Base-by-base conservation (phyloP, 2,113 vertebrate genomes). In the Antigone vipio region DNA sequence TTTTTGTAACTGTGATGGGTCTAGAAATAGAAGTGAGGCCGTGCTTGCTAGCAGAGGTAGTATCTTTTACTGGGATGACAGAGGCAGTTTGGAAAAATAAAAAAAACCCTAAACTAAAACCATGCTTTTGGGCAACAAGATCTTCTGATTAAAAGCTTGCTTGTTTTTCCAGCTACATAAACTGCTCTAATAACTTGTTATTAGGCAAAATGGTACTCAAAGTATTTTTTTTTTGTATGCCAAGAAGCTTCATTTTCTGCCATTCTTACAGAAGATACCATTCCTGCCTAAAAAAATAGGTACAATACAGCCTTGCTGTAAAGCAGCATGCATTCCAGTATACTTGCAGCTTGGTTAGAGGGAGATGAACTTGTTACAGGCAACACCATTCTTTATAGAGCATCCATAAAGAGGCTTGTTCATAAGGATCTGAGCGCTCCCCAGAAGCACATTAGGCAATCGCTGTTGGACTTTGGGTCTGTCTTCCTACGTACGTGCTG, bases 11-110 rank as follows among this genome's bases (percentile, higher is more conserved):
- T 96, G 84, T 94, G 85, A 69, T n/a, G 29, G 5, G 32, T 85
- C 49, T 93, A 82, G 77, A 92, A 95, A 89, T 91, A 95, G 89
- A 94, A 89, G 38, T 20, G 47, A 91, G 34, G 47, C 60, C 74
- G 26, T 71, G 50, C 83, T 95, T 85, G 23, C 80, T 93, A 91
- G 44, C 84, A 89, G 76, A 88, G 58, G 40, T 56, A 79, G 47
- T 91, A 49, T 64, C 56, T 95, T 92, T 45, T 74, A 59, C 50
- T 73, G 77, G 35, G 17, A 23, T 75, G 69, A 68, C 62, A 78
- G 29, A 77, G 40, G 32, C 50, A 68, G 34, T 74, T 81, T 59
- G 5, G 56, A 10, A 45, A 14, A 49, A 38, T 49, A 58, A 38
- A 53, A 44, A 53, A 4, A 6, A 69, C 35, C 8, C 18, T 60